Base-by-base conservation (phyloP, 2,888 invertebrate species). In the Kryphioiulus occultus region DNA sequence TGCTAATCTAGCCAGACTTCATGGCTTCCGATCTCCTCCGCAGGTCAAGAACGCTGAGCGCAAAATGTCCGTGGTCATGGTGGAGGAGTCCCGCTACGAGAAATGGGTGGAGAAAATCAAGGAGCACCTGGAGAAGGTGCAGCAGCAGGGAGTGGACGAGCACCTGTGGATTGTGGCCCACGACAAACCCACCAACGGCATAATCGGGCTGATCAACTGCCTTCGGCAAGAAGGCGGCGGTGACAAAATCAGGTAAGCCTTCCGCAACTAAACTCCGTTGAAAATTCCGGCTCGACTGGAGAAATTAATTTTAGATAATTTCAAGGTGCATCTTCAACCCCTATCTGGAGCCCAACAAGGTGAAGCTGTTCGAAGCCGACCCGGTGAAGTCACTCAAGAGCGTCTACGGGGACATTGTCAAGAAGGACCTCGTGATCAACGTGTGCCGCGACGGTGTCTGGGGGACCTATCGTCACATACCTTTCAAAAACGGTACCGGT, bases 181-280 rank as follows among this genome's bases (percentile, higher is more conserved):
- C 90, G 95, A 95, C 83, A 94, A 95, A 90, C 93, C 95, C 88
- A 91, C 94, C 39, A 94, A 94, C 91, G 99, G 99, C 19, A 93
- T 96, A 89, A 93, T 98, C 88, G 99, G 99, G 85, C 93, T 99
- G 91, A 95, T 96, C 91, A 96, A 97, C 91, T 99, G 99, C 92
- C 93, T 99, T 90, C 95, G 95, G 91, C 95, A 94, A 90, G 99
- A 99, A 93, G 94, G 95, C 9, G 97, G 97, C 89, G 98, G 98
- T 30, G 93, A 93, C 88, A 95, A 94, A 90, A 94, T 96, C 78
- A 94, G 97, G 91, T 94, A 94, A 68, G 53, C 15, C 5, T 19
- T n/a, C 35, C 5, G n/a, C 3, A 35, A 7, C 12, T 5, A 82
- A 15, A 85, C 89, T 89, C 10, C 89, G 32, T 86, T 85, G 39